These are phyloP conservation scores for Acronicta psi DNA, from an alignment of 2,888 invertebrate genomes.

Conservation along the genomic window DNA sequence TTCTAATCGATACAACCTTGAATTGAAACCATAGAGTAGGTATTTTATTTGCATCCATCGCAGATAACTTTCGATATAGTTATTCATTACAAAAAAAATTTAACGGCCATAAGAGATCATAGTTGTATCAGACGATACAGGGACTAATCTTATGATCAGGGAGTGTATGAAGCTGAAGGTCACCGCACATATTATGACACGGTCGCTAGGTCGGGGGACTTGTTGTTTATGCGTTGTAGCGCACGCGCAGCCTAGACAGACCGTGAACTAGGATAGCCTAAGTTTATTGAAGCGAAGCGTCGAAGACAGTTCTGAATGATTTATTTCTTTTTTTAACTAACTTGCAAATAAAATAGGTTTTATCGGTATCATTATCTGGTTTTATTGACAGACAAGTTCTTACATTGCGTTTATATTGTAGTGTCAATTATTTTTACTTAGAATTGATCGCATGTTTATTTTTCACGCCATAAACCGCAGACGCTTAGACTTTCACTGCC, in stretches of 20 bases:
- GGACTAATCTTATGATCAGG: constrained; percentile 2
- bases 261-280: constrained; percentile 1
- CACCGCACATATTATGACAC: background rate
- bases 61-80: too few species aligned
- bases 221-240: constrained; percentile 1
- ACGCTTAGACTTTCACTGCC: constrained; percentile 36
- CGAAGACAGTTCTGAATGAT: background rate
- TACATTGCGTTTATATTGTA: background rate
- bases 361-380: background rate
- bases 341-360: too few species aligned
- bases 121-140: too few species aligned
- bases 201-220: background rate
- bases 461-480: constrained; percentile 1
- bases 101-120: too few species aligned
- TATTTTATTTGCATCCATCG: constrained; percentile 1
- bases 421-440: background rate
- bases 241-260: constrained; percentile 1
- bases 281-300: background rate
- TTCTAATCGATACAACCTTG: constrained; percentile 36
- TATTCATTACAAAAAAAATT: too few species aligned
- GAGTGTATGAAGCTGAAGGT: constrained; percentile 4
- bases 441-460: constrained; percentile 5
- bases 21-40: constrained; percentile 6
- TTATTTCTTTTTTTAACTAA: too few species aligned
- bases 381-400: background rate